These are phyloP conservation scores for Pseudoips prasinana DNA, from an alignment of 2,888 invertebrate species.

Conservation along the genomic window DNA sequence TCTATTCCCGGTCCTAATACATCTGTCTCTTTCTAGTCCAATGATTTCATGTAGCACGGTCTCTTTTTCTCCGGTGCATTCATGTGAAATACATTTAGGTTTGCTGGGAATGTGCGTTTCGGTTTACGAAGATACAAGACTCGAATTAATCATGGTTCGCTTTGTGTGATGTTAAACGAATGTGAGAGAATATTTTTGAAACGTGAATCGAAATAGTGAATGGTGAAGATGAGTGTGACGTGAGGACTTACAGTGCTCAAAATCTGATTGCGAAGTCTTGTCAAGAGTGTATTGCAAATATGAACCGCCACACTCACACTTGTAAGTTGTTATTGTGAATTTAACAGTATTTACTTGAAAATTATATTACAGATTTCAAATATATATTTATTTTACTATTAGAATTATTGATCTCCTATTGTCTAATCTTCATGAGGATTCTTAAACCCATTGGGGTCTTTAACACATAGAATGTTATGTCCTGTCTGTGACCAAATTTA, in stretches of 20 bases:
- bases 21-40: slow-evolving; percentile 18
- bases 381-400: too few species aligned
- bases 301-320: slow-evolving; percentile 6
- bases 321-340: too few species aligned
- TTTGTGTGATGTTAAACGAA: slow-evolving; percentile 21
- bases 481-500: too few species aligned
- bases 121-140: slow-evolving; percentile 21
- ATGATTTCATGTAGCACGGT: slow-evolving; percentile 8
- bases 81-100: slow-evolving; percentile 26
- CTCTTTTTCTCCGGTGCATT: slow-evolving; percentile 24
- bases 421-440: too few species aligned
- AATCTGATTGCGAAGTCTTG: slow-evolving; percentile 16
- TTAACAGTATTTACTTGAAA: not conserved
- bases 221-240: slow-evolving; percentile 15
- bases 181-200: slow-evolving; percentile 16
- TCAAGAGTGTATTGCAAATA: slow-evolving; percentile 10
- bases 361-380: too few species aligned
- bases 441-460: too few species aligned
- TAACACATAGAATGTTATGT: too few species aligned
- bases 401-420: too few species aligned
- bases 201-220: slow-evolving; percentile 19
- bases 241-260: slow-evolving; percentile 15
- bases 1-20: slow-evolving; percentile 27
- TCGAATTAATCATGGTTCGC: slow-evolving; percentile 26
- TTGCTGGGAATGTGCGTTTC: slow-evolving; percentile 25